Percentiles rank a stretch among this genome's conserved stretches.
These are phyloP conservation scores for Sardina pilchardus DNA, from an alignment of 2,113 vertebrate genomes.

Conservation along the genomic window DNA sequence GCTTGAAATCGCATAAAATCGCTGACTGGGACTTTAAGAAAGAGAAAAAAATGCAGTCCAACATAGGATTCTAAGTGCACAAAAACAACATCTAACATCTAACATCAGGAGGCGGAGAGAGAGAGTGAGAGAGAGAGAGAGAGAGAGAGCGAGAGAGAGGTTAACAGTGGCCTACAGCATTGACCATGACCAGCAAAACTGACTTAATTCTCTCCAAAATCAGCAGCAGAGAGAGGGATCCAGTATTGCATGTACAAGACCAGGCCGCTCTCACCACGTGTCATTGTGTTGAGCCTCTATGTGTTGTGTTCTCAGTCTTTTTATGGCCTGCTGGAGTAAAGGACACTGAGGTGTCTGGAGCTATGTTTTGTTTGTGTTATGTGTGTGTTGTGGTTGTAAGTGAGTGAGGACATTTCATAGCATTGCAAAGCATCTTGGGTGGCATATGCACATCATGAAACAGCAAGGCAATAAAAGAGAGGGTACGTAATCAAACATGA, in stretches of 20 bases:
- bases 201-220: conserved; percentile 51
- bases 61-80: background rate
- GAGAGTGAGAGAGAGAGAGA: background rate
- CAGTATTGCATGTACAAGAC: conserved; percentile 24
- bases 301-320: conserved; percentile 27
- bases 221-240: conserved; percentile 33
- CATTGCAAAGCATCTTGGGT: conserved; percentile 30
- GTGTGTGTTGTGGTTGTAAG: conserved; percentile 31
- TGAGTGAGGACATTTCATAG: conserved; percentile 38
- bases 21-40: no score
- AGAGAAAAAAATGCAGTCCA: no score
- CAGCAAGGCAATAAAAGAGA: background rate
- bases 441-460: conserved; percentile 27
- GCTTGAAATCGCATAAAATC: no score
- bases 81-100: background rate
- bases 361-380: conserved; percentile 14
- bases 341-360: background rate
- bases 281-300: conserved; percentile 8
- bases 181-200: conserved; percentile 52
- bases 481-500: conserved; percentile 2
- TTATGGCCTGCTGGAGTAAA: background rate
- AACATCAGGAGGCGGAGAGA: background rate
- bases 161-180: conserved; percentile 44
- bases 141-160: background rate
- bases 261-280: background rate